Evolutionary conservation across 2,797 vertebrate genomes (phyloP).

Genomic region (Tympanoctomys barrerae): DNA sequence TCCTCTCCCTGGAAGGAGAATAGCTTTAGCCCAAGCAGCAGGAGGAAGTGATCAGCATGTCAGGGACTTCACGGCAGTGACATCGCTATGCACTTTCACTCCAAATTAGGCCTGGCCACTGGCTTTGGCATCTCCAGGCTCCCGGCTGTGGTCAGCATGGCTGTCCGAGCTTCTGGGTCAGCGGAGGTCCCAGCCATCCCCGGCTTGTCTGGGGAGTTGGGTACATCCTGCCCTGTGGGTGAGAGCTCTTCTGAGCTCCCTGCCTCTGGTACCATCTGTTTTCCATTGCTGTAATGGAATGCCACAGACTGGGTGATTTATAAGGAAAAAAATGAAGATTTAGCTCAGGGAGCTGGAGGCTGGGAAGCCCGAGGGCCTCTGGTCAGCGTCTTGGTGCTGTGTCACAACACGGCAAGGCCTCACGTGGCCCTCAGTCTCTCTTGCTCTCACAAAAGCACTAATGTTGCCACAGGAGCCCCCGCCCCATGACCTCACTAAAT

Average conservation of each 20-base stretch:
- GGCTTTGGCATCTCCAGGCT: background rate
- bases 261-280: background rate
- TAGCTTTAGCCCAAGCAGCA: background rate
- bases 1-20: background rate
- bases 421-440: background rate
- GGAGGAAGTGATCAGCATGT: background rate
- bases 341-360: background rate
- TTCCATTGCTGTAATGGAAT: background rate
- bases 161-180: background rate
- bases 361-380: too few relatives aligned
- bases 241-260: background rate
- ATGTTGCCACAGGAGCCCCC: background rate
- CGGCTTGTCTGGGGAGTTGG: background rate
- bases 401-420: background rate
- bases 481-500: background rate
- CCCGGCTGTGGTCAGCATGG: accelerated
- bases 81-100: background rate
- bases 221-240: background rate
- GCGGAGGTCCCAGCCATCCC: too few relatives aligned
- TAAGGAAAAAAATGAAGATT: too few relatives aligned
- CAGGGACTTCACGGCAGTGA: background rate
- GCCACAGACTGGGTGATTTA: background rate
- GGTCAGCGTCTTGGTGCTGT: background rate
- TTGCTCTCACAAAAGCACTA: background rate
- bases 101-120: background rate